Percentiles rank a stretch among this genome's conserved stretches.
Evolutionary conservation across 1,140 invertebrate species (phyloP).

Genomic region (Choristoneura fumiferana): DNA sequence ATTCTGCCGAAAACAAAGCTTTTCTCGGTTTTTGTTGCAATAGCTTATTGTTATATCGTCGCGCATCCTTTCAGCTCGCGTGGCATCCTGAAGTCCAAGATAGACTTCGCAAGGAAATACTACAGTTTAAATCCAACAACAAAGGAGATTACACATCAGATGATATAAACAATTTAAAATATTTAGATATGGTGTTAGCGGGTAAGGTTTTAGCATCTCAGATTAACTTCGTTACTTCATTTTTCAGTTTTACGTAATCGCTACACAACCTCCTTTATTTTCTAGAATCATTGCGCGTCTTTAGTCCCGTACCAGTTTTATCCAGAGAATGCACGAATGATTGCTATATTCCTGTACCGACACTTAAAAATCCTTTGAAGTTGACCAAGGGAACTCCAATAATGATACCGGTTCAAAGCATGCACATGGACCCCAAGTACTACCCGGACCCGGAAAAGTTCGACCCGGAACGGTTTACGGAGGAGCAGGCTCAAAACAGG

Average conservation of each 20-base stretch:
- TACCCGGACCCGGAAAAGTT: constrained; percentile 80
- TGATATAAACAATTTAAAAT: background rate
- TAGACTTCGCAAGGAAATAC: constrained; percentile 1
- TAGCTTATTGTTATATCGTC: too few relatives aligned
- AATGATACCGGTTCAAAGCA: constrained; percentile 46
- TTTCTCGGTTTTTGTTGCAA: too few relatives aligned
- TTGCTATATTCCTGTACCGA: background rate
- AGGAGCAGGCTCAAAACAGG: constrained; percentile 51
- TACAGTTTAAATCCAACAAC: background rate
- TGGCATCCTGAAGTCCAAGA: background rate
- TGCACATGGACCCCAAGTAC: constrained; percentile 72
- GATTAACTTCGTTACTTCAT: too few relatives aligned
- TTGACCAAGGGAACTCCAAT: constrained; percentile 45
- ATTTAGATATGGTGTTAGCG: constrained; percentile 4
- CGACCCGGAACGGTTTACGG: constrained; percentile 74
- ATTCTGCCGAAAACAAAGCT: too few relatives aligned
- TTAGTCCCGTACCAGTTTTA: background rate
- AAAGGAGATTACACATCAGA: constrained; percentile 7
- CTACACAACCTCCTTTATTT: too few relatives aligned
- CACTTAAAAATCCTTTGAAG: background rate
- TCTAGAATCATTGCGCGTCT: constrained; percentile 2
- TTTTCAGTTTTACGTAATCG: too few relatives aligned
- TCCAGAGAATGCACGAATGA: background rate
- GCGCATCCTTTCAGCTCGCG: background rate
- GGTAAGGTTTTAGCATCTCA: background rate